Conservation (phyloP, 53 echinoderm and acorn worm species). For the Mesocentrotus franciscanus region DNA sequence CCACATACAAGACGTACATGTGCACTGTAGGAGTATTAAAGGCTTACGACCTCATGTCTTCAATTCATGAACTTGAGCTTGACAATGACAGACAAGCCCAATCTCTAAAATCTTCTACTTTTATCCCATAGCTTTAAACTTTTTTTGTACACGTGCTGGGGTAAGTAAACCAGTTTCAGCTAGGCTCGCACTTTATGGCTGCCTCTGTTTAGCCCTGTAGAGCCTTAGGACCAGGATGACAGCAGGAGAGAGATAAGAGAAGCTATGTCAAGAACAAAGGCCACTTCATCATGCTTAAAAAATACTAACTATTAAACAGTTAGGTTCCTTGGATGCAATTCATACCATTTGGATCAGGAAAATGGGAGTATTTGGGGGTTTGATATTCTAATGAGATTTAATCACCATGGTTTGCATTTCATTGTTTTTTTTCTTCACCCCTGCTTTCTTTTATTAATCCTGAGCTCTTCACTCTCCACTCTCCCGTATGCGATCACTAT, state of each 20-base stretch:
- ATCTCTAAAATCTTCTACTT: constrained; percentile 35
- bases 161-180: not conserved
- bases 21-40: not conserved
- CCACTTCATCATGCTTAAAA: not conserved
- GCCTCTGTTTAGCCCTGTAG: not conserved
- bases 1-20: not conserved
- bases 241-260: not conserved
- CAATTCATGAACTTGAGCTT: not conserved
- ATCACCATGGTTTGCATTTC: no score
- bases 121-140: not conserved
- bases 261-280: constrained; percentile 34
- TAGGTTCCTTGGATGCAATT: no score
- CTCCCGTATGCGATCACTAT: no score
- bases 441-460: no score
- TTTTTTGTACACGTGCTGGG: not conserved
- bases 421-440: no score
- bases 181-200: not conserved
- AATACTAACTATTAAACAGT: not conserved
- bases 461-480: no score
- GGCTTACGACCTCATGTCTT: not conserved
- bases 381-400: no score
- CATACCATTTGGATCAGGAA: no score
- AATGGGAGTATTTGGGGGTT: no score
- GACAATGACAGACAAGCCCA: constrained; percentile 34
- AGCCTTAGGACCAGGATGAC: not conserved